Evolutionary conservation across 1,140 invertebrate genomes (phyloP), one percentile per base, ranked within the genome.

Genomic region (Portunus trituberculatus): DNA sequence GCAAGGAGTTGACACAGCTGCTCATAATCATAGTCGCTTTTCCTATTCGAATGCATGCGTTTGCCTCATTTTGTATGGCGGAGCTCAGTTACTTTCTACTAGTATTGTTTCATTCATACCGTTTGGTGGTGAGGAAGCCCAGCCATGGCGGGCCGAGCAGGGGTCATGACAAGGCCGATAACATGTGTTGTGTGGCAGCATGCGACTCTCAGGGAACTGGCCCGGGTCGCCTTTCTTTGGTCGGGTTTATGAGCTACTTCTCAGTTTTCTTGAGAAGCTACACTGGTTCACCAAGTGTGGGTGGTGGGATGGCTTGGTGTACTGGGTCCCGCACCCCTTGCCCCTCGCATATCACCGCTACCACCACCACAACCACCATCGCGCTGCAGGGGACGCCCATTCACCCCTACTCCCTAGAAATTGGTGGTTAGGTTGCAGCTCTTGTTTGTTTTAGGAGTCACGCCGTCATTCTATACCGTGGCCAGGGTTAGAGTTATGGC

Each of bases 221-320:
- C 67, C 67, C 0, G 67, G 67, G 20, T 76, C 67, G 67, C 67
- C 67, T 76, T 76, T 76, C 67, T 20, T n/a, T 8, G 67, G 67
- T 76, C 67, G 67, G 67, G 67, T 76, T 76, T 76, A 76, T n/a
- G 52, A 59, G 67, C 67, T 25, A 76, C 67, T 76, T 76, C 67
- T 76, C 67, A n/a, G 67, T 76, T 76, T 76, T 76, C 67, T n/a
- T n/a, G 67, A 76, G 67, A 76, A 76, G 67, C 67, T 76, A 76
- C 67, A 76, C 67, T 76, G 67, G 67, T 76, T 76, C 67, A 76
- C 67, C n/a, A n/a, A 7, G 67, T 76, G 25, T 76, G 67, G 67
- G 67, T n/a, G 67, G 67, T 7, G 67, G 67, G 67, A 25, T 76
- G 67, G 67, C 12, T 2, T 25, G 67, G 67, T 25, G 67, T 76